These are phyloP conservation scores for Palythoa grandiflora DNA, from an alignment of 92 coral and sea anemone genomes.

Conservation along the genomic window DNA sequence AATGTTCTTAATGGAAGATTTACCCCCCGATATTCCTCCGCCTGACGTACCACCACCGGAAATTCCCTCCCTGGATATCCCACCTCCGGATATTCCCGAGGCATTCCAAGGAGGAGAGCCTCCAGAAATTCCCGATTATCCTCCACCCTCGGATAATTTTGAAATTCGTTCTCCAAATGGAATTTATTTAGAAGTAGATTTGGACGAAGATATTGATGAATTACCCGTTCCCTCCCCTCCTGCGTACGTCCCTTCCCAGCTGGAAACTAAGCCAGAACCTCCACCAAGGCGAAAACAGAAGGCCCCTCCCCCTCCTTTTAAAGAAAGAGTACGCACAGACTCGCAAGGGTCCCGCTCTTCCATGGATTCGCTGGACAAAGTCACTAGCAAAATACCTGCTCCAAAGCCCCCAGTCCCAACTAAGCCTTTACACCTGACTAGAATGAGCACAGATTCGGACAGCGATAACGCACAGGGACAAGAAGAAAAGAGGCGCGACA, in stretches of 20 bases:
- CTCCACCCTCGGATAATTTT: conserved; percentile 75
- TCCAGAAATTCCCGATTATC: conserved; percentile 73
- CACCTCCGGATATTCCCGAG: conserved; percentile 52
- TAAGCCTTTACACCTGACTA: conserved; percentile 57
- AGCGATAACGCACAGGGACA: conserved; percentile 53
- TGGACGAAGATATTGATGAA: conserved; percentile 50
- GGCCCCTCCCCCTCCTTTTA: conserved; percentile 75
- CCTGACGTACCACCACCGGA: conserved; percentile 74
- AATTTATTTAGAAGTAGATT: conserved; percentile 50
- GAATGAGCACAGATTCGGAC: conserved; percentile 21
- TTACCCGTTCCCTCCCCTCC: conserved; percentile 64
- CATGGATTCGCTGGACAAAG: conserved; percentile 50
- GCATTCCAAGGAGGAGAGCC: conserved; percentile 63
- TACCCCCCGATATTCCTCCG: conserved; percentile 59
- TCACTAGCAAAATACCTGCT: conserved; percentile 49
- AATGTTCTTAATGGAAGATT: not conserved
- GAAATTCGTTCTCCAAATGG: conserved; percentile 63
- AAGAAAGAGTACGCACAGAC: conserved; percentile 70
- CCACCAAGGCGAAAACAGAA: conserved; percentile 74
- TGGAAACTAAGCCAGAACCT: conserved; percentile 56
- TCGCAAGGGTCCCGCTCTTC: conserved; percentile 66
- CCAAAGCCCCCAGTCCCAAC: conserved; percentile 63
- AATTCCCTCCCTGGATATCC: conserved; percentile 65
- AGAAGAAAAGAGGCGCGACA: conserved; percentile 78
- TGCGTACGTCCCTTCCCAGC: conserved; percentile 63